phyloP scores from a whole-genome alignment of 2,797 vertebrate species.

The Mormyrops attenuatus region DNA sequence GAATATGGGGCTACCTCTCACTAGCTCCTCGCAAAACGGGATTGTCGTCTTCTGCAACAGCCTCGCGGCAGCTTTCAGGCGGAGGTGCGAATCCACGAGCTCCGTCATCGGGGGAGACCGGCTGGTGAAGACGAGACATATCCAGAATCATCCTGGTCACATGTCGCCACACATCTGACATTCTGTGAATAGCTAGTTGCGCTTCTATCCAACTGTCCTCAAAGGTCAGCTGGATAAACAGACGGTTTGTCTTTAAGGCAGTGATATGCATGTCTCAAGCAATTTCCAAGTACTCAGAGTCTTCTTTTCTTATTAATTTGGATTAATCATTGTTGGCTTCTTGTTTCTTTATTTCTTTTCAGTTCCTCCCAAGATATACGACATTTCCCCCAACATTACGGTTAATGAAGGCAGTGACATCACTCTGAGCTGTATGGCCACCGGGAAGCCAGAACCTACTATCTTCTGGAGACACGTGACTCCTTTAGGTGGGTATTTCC shows the following conservation, averaged over 20 bases:
- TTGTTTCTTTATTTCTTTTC: constrained; percentile 38
- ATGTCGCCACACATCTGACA: not conserved
- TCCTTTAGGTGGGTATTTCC: constrained; percentile 57
- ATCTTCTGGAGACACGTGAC: constrained; percentile 74
- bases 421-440: constrained; percentile 67
- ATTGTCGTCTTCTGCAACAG: not conserved
- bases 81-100: not conserved
- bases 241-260: not conserved
- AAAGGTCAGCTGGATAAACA: not conserved
- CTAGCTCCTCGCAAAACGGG: no score
- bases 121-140: not conserved
- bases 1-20: not conserved
- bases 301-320: not conserved
- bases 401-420: constrained; percentile 72
- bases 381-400: constrained; percentile 59
- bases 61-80: not conserved
- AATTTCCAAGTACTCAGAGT: not conserved
- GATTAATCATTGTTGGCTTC: not conserved
- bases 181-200: not conserved
- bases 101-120: not conserved
- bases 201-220: not conserved
- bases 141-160: not conserved
- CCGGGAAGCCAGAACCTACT: constrained; percentile 68
- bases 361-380: constrained; percentile 71
- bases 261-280: not conserved